These are phyloP conservation scores for Drosophila testacea DNA, from an alignment of 2,888 invertebrate genomes.

Conservation along the genomic window DNA sequence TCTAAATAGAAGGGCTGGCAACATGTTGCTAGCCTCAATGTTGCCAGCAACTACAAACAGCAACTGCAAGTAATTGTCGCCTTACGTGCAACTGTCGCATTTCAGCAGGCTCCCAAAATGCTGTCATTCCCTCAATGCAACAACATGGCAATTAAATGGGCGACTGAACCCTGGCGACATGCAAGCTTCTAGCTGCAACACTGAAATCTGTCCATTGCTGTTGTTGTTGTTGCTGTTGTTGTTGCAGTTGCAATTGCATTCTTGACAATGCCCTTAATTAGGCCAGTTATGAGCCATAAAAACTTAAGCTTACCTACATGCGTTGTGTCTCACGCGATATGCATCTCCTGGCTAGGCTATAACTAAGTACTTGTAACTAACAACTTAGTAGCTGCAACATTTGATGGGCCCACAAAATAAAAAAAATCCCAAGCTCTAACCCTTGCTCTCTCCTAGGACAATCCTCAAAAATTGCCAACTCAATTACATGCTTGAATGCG, in stretches of 20 bases:
- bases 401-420: conserved; percentile 12
- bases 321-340: conserved; percentile 66
- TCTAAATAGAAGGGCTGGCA: conserved; percentile 11
- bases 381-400: conserved; percentile 27
- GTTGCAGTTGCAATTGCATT: conserved; percentile 35
- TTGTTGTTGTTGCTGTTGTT: conserved; percentile 16
- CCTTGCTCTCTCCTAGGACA: conserved; percentile 1
- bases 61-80: conserved; percentile 63
- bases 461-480: conserved; percentile 60
- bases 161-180: conserved; percentile 78
- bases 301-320: conserved; percentile 30
- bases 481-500: conserved; percentile 74
- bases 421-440: neutral
- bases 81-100: conserved; percentile 67
- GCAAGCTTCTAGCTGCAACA: conserved; percentile 49
- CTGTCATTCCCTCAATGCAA: conserved; percentile 54
- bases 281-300: conserved; percentile 75
- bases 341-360: conserved; percentile 36
- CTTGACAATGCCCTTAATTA: conserved; percentile 76
- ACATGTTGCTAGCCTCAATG: conserved; percentile 42
- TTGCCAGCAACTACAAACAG: conserved; percentile 34
- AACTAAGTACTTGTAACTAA: conserved; percentile 35
- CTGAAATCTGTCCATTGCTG: conserved; percentile 59
- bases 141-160: conserved; percentile 75
- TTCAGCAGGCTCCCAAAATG: conserved; percentile 58